These are phyloP conservation scores for Lacerta agilis DNA, from an alignment of 2,797 vertebrate genomes.

Conservation along the genomic window DNA sequence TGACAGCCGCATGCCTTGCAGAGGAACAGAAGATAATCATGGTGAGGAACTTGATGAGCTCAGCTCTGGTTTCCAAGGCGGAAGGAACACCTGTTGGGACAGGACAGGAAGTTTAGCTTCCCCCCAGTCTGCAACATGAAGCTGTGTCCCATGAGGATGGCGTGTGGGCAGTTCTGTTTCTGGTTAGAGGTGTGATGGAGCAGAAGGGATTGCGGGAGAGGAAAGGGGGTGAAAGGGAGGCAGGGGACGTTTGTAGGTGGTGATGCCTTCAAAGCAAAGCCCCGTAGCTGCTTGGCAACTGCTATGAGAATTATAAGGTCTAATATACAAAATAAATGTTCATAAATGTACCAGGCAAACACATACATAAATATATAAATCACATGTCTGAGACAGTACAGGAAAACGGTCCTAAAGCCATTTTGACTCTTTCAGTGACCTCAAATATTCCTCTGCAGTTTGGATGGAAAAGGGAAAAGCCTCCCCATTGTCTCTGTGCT, in stretches of 20 bases:
- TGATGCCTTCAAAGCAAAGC: too few species aligned
- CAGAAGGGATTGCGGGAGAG: background rate
- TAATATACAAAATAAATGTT: too few species aligned
- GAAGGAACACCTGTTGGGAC: constrained; percentile 66
- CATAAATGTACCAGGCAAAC: too few species aligned
- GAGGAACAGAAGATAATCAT: constrained; percentile 78
- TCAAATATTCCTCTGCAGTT: too few species aligned
- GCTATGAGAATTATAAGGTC: too few species aligned
- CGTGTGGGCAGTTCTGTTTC: background rate
- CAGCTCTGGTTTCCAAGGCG: constrained; percentile 45
- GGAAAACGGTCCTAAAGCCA: too few species aligned
- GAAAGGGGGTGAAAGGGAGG: background rate
- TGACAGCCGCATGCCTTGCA: constrained; percentile 72
- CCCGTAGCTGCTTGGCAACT: too few species aligned
- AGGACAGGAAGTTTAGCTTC: background rate
- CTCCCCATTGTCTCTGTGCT: too few species aligned
- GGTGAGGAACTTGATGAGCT: constrained; percentile 72
- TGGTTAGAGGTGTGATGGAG: background rate
- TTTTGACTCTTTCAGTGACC: too few species aligned
- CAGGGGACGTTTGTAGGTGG: background rate
- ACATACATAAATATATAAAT: too few species aligned
- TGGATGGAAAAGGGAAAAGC: too few species aligned
- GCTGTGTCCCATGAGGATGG: background rate
- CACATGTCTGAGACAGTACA: too few species aligned
- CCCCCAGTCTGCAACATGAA: background rate